These are phyloP conservation scores for Lepidurus arcticus DNA, from an alignment of 1,140 invertebrate species.

Conservation along the genomic window DNA sequence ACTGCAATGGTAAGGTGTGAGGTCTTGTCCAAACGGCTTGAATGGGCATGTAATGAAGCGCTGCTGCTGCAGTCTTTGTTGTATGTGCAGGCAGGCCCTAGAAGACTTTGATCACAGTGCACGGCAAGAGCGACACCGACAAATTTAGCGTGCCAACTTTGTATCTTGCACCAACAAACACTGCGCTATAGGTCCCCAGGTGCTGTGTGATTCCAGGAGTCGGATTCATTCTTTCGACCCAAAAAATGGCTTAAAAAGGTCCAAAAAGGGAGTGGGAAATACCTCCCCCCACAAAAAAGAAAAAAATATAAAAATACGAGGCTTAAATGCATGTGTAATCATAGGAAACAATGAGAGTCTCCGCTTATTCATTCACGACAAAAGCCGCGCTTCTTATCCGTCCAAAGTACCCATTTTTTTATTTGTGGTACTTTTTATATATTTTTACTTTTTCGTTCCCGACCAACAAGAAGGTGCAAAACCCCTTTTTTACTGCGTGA, in stretches of 20 bases:
- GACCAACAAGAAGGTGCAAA: neutral
- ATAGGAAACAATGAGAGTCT: neutral
- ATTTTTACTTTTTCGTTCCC: neutral
- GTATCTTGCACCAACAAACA: neutral
- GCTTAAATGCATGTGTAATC: conserved; percentile 6
- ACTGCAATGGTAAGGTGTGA: neutral
- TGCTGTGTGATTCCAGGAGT: neutral
- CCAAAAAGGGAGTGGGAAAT: neutral
- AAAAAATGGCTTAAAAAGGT: neutral
- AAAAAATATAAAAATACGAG: neutral
- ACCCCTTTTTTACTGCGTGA: neutral
- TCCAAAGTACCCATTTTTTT: neutral
- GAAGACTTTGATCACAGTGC: neutral
- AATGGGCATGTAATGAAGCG: conserved; percentile 1
- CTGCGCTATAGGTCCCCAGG: neutral
- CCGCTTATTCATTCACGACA: neutral
- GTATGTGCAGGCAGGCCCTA: neutral
- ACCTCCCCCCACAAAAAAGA: neutral
- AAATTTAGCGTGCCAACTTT: neutral
- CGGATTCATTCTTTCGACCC: neutral
- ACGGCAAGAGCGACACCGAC: neutral
- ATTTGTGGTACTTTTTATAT: neutral
- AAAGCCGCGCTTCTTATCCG: neutral
- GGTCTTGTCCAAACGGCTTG: neutral
- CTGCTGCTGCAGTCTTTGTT: neutral